Conservation (phyloP, 2,888 invertebrate genomes). For the Mamestra brassicae region DNA sequence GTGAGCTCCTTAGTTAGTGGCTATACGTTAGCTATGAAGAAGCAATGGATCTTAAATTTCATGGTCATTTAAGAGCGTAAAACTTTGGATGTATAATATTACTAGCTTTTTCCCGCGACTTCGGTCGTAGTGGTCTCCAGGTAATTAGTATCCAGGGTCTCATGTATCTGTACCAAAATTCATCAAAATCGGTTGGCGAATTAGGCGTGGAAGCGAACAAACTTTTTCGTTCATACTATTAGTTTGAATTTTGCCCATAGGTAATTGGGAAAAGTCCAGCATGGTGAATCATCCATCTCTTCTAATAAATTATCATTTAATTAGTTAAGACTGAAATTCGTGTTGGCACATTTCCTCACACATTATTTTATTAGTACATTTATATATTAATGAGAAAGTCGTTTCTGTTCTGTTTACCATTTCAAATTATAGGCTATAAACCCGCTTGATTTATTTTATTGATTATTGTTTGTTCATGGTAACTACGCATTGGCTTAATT, state of each 20-base stretch:
- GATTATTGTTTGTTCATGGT: slow-evolving; percentile 9
- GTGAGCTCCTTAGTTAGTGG: background rate
- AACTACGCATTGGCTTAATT: slow-evolving; percentile 13
- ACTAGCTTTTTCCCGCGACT: too few relatives aligned
- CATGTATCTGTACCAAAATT: too few relatives aligned
- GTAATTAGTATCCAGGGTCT: too few relatives aligned
- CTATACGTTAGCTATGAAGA: background rate
- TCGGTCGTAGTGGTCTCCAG: too few relatives aligned
- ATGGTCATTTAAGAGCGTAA: background rate
- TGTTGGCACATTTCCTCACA: slow-evolving; percentile 16
- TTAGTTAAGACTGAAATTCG: background rate
- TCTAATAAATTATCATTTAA: background rate
- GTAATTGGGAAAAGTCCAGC: slow-evolving; percentile 9
- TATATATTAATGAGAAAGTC: slow-evolving; percentile 16
- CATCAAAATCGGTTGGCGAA: too few relatives aligned
- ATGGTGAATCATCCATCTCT: slow-evolving; percentile 19
- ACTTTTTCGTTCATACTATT: background rate
- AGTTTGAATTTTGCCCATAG: background rate
- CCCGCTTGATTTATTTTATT: slow-evolving; percentile 32
- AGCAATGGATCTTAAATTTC: background rate
- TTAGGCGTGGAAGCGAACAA: too few relatives aligned
- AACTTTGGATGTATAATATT: background rate
- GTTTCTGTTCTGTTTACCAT: slow-evolving; percentile 10
- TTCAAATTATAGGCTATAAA: slow-evolving; percentile 7
- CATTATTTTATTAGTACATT: background rate